These are phyloP conservation scores for Stictonetta naevosa DNA, from an alignment of 2,113 vertebrate genomes.

Conservation along the genomic window DNA sequence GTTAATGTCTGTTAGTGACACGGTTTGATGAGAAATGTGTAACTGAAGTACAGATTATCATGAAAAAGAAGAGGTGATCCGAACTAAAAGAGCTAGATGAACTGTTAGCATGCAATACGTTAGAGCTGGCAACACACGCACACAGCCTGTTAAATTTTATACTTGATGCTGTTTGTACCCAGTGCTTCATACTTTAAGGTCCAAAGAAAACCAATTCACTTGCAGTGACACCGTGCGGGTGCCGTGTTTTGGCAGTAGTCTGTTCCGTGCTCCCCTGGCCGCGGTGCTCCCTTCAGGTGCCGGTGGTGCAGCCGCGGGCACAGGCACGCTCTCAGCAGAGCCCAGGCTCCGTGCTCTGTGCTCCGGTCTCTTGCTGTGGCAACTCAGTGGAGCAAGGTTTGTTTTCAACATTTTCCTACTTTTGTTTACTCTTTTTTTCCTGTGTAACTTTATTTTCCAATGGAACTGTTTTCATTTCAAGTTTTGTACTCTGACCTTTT, in stretches of 20 bases:
- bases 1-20: background rate
- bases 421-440: background rate
- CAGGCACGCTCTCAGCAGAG: background rate
- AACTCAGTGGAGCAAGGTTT: background rate
- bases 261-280: background rate
- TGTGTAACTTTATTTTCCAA: background rate
- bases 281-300: background rate
- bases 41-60: background rate
- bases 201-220: background rate
- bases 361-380: background rate
- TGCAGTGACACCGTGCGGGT: background rate
- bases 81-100: background rate
- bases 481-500: background rate
- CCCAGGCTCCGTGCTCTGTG: background rate
- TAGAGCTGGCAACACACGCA: background rate
- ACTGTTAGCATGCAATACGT: rapidly evolving
- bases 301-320: background rate
- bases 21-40: background rate
- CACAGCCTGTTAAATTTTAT: background rate
- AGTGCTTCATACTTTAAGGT: background rate
- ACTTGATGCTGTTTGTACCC: background rate
- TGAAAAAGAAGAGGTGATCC: background rate
- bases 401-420: background rate
- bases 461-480: background rate
- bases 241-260: background rate